phyloP scores from a whole-genome alignment of 2,797 vertebrate species.

The Mallotus villosus region DNA sequence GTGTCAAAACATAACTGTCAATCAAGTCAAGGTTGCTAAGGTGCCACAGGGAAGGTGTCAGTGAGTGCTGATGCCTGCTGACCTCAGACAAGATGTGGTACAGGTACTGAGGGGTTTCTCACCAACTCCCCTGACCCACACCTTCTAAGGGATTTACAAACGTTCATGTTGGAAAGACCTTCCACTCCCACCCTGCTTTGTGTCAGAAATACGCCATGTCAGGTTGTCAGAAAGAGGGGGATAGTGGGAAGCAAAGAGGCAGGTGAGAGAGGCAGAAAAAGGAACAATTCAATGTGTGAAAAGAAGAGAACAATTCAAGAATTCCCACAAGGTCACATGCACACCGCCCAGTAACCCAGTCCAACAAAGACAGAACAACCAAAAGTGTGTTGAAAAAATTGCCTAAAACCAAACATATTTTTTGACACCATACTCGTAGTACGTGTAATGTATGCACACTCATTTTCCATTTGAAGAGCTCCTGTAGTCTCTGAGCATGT shows the following conservation, averaged over 20 bases:
- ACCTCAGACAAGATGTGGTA: too few species aligned
- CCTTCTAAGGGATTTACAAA: slow-evolving; percentile 8
- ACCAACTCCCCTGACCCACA: background rate
- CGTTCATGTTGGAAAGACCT: background rate
- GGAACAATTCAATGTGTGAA: slow-evolving; percentile 8
- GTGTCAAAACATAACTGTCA: background rate
- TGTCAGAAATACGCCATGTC: background rate
- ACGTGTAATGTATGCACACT: background rate
- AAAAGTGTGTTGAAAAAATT: too few species aligned
- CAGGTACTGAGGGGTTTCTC: background rate
- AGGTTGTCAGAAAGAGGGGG: background rate
- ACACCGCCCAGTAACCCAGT: background rate
- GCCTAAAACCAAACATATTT: too few species aligned
- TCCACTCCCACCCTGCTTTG: background rate
- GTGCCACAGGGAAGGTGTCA: too few species aligned
- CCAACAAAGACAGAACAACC: too few species aligned
- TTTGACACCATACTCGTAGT: background rate
- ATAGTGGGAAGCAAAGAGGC: slow-evolving; percentile 19
- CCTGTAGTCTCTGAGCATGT: background rate
- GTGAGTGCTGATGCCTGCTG: too few species aligned
- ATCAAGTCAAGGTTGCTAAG: background rate
- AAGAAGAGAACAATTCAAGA: slow-evolving; percentile 5
- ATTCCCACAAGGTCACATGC: slow-evolving; percentile 17
- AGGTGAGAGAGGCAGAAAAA: slow-evolving; percentile 43
- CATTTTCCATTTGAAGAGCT: background rate